Percentiles rank a stretch among this genome's conserved stretches.
Evolutionary conservation across 1,140 invertebrate species (phyloP).

Genomic region (Cardiocondyla obscurior): DNA sequence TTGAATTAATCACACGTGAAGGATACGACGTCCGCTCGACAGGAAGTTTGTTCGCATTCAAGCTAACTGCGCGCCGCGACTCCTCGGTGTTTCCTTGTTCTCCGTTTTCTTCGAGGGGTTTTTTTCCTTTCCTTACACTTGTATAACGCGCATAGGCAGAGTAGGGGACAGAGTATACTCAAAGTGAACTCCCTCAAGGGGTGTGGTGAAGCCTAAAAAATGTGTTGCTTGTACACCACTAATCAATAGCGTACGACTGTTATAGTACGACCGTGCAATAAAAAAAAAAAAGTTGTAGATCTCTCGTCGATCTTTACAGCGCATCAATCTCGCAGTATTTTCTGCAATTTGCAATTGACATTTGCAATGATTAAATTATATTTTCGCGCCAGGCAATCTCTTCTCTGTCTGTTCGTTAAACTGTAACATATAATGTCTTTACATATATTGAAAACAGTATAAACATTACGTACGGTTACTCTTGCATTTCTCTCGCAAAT

Average conservation of each 20-base stretch:
- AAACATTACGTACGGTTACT: background rate
- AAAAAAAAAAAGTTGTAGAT: slow-evolving; percentile 54
- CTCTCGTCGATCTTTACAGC: background rate
- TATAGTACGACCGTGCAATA: slow-evolving; percentile 52
- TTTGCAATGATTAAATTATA: background rate
- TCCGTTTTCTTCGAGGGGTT: slow-evolving; percentile 60
- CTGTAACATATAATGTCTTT: background rate
- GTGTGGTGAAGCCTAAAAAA: slow-evolving; percentile 81
- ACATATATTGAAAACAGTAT: background rate
- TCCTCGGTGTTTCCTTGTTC: slow-evolving; percentile 67
- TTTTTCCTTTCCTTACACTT: slow-evolving; percentile 75
- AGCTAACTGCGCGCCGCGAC: slow-evolving; percentile 62
- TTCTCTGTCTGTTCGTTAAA: background rate
- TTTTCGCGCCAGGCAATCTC: background rate
- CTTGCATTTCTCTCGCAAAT: background rate
- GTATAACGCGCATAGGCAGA: slow-evolving; percentile 67
- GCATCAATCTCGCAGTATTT: background rate
- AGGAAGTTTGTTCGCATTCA: slow-evolving; percentile 65
- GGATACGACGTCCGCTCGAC: slow-evolving; percentile 4
- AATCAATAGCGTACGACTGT: slow-evolving; percentile 77
- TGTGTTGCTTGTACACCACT: slow-evolving; percentile 79
- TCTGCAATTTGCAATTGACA: no score
- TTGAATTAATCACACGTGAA: slow-evolving; percentile 54
- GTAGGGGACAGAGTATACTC: slow-evolving; percentile 77
- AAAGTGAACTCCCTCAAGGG: slow-evolving; percentile 78